Percentiles rank a stretch among this genome's conserved stretches.
phyloP scores from a whole-genome alignment of 92 coral and sea anemone genomes.

The Diadumene lineata region DNA sequence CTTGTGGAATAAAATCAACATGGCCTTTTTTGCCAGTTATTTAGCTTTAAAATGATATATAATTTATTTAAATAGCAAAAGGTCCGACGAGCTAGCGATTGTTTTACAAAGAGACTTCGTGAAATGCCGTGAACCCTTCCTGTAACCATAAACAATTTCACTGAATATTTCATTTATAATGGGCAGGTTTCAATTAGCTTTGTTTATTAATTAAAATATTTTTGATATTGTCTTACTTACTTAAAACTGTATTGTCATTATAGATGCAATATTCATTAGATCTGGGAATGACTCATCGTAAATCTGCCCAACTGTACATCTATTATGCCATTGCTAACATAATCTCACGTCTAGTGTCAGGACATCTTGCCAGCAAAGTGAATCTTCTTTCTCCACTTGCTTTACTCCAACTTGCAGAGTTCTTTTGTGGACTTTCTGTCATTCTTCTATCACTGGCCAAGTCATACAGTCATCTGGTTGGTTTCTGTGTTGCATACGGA shows the following conservation, averaged over 20 bases:
- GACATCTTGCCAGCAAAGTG: neutral
- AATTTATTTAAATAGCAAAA: too few relatives aligned
- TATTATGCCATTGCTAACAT: neutral
- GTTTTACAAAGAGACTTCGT: too few relatives aligned
- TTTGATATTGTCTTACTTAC: neutral
- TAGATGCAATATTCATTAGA: constrained; percentile 21
- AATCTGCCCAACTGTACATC: constrained; percentile 18
- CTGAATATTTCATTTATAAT: too few relatives aligned
- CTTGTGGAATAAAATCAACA: too few relatives aligned
- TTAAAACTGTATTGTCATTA: too few relatives aligned
- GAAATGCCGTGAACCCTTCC: too few relatives aligned
- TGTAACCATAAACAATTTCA: too few relatives aligned
- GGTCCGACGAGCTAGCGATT: too few relatives aligned
- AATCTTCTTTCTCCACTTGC: constrained; percentile 14
- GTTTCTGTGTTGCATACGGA: constrained; percentile 23
- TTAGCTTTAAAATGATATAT: too few relatives aligned
- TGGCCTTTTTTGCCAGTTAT: too few relatives aligned
- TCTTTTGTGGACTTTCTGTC: constrained; percentile 5
- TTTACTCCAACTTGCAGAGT: constrained; percentile 3
- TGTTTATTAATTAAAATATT: neutral
- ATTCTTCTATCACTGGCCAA: constrained; percentile 10
- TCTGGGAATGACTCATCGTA: constrained; percentile 2
- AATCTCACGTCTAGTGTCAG: neutral
- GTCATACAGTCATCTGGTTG: constrained; percentile 17
- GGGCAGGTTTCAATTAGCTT: neutral